Evolutionary conservation across 2,113 vertebrate genomes (phyloP).

Genomic region (Micronycteris hirsuta): DNA sequence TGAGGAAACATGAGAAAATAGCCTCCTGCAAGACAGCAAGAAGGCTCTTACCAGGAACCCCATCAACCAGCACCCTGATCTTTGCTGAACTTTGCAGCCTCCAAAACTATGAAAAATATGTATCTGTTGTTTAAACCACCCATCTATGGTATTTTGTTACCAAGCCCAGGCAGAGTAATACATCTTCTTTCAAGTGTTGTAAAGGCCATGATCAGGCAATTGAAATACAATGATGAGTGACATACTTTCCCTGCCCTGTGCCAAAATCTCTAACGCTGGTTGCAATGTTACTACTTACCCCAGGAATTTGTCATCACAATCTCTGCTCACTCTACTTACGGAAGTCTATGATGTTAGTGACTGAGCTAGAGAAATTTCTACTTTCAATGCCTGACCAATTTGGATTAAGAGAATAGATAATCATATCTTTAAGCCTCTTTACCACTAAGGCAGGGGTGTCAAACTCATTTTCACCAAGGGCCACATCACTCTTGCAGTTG

Average conservation of each 20-base stretch:
- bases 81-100: not conserved
- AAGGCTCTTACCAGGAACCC: not conserved
- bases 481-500: too few species aligned
- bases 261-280: not conserved
- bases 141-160: not conserved
- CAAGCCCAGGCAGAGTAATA: not conserved
- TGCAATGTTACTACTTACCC: not conserved
- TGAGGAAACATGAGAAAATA: not conserved
- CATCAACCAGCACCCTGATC: not conserved
- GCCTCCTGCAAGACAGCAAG: not conserved
- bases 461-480: too few species aligned
- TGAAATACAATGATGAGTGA: not conserved
- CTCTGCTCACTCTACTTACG: not conserved
- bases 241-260: not conserved
- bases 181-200: not conserved
- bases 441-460: not conserved
- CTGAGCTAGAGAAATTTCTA: not conserved
- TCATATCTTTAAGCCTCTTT: not conserved
- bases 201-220: not conserved
- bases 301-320: not conserved
- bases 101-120: not conserved
- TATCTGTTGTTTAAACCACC: not conserved
- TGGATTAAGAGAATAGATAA: not conserved
- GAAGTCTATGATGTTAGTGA: not conserved
- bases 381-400: not conserved